These are phyloP conservation scores for Gymnogyps californianus DNA, from an alignment of 2,113 vertebrate species.

Conservation along the genomic window DNA sequence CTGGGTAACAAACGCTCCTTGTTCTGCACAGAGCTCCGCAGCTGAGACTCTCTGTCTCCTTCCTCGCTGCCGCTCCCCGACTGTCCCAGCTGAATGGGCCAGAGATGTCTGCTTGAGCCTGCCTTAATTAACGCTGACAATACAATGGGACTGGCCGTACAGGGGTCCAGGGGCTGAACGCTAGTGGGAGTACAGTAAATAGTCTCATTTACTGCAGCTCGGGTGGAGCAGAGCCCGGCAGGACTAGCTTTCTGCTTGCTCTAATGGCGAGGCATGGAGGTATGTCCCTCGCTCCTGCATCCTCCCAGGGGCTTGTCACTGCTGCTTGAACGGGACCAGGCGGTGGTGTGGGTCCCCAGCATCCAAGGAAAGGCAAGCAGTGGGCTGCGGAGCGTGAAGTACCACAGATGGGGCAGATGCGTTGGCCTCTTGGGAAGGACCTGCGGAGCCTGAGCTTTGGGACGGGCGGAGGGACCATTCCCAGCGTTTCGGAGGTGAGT, in stretches of 20 bases:
- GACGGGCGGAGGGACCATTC: background rate
- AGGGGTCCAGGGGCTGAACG: background rate
- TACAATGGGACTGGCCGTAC: background rate
- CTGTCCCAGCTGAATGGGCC: background rate
- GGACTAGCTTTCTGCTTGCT: background rate
- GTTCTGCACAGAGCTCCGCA: constrained; percentile 23
- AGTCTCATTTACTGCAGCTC: background rate
- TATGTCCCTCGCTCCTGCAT: rapidly evolving
- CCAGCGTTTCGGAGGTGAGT: background rate
- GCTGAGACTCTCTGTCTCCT: background rate
- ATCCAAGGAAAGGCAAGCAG: background rate
- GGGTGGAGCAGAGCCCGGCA: background rate
- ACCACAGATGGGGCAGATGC: too few species aligned
- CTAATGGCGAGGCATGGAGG: background rate
- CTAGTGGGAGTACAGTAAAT: background rate
- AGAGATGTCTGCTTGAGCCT: background rate
- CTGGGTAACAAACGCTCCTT: constrained; percentile 56
- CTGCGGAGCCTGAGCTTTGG: background rate
- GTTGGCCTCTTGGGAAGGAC: rapidly evolving
- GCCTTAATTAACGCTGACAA: constrained; percentile 34
- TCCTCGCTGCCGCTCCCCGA: background rate
- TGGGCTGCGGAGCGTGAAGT: background rate
- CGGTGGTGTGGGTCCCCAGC: rapidly evolving
- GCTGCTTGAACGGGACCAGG: background rate
- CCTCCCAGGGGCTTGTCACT: background rate